phyloP scores from a whole-genome alignment of 1,140 invertebrate genomes.

The Ostrea denselamellosa region DNA sequence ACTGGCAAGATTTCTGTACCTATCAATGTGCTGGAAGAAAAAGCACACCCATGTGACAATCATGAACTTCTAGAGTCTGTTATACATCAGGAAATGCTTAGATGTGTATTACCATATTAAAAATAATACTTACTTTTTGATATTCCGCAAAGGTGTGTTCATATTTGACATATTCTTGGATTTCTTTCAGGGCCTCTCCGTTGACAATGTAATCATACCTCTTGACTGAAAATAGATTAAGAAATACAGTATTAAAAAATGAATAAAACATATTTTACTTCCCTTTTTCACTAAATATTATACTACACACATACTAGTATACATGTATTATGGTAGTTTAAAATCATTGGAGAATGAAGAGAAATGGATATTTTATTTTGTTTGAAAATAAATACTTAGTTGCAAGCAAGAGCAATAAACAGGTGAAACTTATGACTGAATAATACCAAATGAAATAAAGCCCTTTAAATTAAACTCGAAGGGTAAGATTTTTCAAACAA shows the following conservation, averaged over 20 bases:
- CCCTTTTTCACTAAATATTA: background rate
- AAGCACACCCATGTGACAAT: background rate
- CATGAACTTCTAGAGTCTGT: background rate
- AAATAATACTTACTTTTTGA: constrained; percentile 67
- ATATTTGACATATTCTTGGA: constrained; percentile 74
- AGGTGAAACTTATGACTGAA: no score
- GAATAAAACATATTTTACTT: background rate
- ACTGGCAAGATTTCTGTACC: constrained; percentile 73
- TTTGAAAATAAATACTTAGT: no score
- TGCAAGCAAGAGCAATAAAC: no score
- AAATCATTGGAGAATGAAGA: background rate
- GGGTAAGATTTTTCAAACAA: background rate
- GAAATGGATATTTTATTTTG: background rate
- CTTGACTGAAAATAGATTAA: constrained; percentile 68
- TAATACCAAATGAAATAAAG: no score
- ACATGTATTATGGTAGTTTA: background rate
- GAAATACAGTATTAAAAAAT: background rate
- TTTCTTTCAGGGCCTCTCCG: constrained; percentile 74
- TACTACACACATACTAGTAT: background rate
- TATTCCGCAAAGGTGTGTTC: constrained; percentile 79
- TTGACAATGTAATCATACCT: constrained; percentile 78
- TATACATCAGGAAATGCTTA: background rate
- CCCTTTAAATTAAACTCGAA: background rate
- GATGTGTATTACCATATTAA: background rate
- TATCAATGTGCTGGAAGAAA: constrained; percentile 75